These are phyloP conservation scores for Illadopsis cleaveri DNA, from an alignment of 2,113 vertebrate genomes.

Conservation along the genomic window DNA sequence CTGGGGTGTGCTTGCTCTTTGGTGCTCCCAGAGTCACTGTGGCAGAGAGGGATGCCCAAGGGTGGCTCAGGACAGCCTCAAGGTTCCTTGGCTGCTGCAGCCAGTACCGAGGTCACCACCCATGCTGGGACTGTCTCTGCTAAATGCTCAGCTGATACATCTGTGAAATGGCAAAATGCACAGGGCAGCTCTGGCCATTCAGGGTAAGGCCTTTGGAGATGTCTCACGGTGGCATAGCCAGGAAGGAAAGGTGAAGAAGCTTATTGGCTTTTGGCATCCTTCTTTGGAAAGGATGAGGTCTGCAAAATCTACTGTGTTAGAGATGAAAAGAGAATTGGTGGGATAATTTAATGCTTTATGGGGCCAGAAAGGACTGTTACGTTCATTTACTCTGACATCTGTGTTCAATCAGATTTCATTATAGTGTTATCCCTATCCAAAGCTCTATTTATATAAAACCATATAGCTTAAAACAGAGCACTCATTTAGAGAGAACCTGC, in stretches of 20 bases:
- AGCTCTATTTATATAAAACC: neutral
- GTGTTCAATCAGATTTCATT: constrained; percentile 3
- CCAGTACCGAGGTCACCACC: rapidly evolving
- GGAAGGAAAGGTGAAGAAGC: neutral
- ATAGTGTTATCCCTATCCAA: neutral
- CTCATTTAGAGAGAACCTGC: neutral
- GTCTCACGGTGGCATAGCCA: neutral
- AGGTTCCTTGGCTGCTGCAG: neutral
- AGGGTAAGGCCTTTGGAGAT: neutral
- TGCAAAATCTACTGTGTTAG: neutral
- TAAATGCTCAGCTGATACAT: neutral
- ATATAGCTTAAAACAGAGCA: neutral
- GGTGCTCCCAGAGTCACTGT: neutral
- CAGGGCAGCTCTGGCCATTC: neutral
- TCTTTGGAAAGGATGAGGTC: neutral
- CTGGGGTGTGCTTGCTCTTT: rapidly evolving
- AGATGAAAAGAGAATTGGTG: neutral
- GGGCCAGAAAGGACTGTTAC: neutral
- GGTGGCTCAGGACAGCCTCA: neutral
- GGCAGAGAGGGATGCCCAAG: neutral
- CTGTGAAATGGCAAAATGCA: neutral
- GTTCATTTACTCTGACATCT: constrained; percentile 15
- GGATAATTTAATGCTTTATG: constrained; percentile 4
- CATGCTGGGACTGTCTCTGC: neutral
- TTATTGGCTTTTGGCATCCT: neutral